Evolutionary conservation across 2,888 invertebrate genomes (phyloP).

Genomic region (Cataglyphis albicans): DNA sequence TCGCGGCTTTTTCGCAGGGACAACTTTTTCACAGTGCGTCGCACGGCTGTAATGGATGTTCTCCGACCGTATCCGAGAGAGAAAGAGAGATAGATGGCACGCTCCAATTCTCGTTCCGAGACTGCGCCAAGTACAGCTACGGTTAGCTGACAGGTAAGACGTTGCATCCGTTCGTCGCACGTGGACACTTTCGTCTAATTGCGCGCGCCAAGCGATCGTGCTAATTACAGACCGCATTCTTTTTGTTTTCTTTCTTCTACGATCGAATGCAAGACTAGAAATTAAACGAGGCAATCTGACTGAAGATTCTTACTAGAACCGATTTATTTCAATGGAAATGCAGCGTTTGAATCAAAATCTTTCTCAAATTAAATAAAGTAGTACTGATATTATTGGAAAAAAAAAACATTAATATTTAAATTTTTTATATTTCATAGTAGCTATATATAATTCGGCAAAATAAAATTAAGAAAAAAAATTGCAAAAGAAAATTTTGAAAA

Average conservation of each 20-base stretch:
- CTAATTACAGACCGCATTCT: conserved; percentile 58
- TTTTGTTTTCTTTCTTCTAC: neutral
- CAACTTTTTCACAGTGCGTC: conserved; percentile 76
- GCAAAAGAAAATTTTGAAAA: neutral
- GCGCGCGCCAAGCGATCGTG: conserved; percentile 58
- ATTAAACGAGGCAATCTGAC: conserved; percentile 8
- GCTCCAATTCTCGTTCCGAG: conserved; percentile 78
- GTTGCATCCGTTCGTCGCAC: conserved; percentile 38
- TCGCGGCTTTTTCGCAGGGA: conserved; percentile 74
- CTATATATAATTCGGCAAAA: neutral
- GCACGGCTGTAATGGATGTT: conserved; percentile 76
- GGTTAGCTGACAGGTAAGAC: conserved; percentile 31
- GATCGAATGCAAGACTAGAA: neutral
- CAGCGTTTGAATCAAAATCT: conserved; percentile 1
- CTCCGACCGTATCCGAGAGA: conserved; percentile 72
- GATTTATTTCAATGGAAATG: conserved; percentile 6
- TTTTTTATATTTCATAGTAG: neutral
- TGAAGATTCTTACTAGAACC: conserved; percentile 7
- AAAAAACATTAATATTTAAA: neutral
- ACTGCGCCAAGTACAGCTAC: conserved; percentile 41
- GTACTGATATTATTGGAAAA: neutral
- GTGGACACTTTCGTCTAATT: conserved; percentile 72
- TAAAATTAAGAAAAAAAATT: neutral
- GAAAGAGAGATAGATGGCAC: conserved; percentile 47
- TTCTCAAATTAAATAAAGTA: no score